Percentiles rank a stretch among this genome's conserved stretches.
These are phyloP conservation scores for Gryllus longicercus DNA, from an alignment of 2,888 invertebrate species.

Conservation along the genomic window DNA sequence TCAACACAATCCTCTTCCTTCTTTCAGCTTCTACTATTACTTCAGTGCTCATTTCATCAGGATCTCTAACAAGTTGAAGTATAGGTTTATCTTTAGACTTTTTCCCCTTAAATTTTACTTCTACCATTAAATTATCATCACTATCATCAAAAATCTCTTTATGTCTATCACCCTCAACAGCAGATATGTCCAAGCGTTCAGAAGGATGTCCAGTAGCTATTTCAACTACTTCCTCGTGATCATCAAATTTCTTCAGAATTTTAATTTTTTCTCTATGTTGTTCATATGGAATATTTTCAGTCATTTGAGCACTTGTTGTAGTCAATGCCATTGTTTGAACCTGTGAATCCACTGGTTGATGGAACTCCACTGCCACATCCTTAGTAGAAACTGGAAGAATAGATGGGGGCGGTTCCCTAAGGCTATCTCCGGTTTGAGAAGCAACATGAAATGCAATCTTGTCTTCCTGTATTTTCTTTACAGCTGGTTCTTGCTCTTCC, in stretches of 20 bases:
- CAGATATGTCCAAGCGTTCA: constrained; percentile 46
- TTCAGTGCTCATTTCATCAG: constrained; percentile 78
- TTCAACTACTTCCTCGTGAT: constrained; percentile 67
- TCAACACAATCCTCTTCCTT: constrained; percentile 72
- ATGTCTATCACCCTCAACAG: constrained; percentile 44
- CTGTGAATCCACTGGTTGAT: constrained; percentile 26
- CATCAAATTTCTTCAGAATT: constrained; percentile 61
- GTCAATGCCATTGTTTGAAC: constrained; percentile 20
- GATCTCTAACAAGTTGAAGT: constrained; percentile 59
- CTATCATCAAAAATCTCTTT: constrained; percentile 27
- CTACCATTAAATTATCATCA: constrained; percentile 56
- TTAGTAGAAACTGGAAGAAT: constrained; percentile 18
- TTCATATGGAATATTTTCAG: constrained; percentile 42
- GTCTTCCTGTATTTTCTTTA: background rate
- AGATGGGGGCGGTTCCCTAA: background rate
- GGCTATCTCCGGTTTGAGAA: constrained; percentile 29
- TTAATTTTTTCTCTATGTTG: constrained; percentile 60
- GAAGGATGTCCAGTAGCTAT: constrained; percentile 59
- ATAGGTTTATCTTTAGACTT: constrained; percentile 1
- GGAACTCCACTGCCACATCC: constrained; percentile 25
- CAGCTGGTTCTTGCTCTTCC: background rate
- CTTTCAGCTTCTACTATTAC: constrained; percentile 78
- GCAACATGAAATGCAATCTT: constrained; percentile 22
- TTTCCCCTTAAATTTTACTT: constrained; percentile 64
- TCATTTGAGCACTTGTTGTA: constrained; percentile 36